These are phyloP conservation scores for Spinibarbus caldwelli DNA, from an alignment of 2,797 vertebrate genomes.

Conservation along the genomic window DNA sequence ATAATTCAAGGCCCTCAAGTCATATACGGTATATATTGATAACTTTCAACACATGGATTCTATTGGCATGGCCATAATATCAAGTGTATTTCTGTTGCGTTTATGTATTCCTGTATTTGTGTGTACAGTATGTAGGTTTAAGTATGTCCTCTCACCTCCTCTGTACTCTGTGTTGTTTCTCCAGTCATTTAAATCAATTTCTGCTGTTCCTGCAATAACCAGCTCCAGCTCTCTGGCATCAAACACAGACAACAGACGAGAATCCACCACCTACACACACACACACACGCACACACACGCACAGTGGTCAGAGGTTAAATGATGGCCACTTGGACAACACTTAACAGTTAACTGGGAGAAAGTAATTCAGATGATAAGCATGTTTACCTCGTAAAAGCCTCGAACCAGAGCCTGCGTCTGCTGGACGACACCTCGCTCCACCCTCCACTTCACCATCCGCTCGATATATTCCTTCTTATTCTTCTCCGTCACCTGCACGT, in stretches of 20 bases:
- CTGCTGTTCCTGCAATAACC: constrained; percentile 88
- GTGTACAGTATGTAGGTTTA: background rate
- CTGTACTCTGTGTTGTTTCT: constrained; percentile 88
- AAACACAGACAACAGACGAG: constrained; percentile 88
- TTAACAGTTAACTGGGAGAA: background rate
- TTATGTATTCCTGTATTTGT: background rate
- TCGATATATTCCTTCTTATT: constrained; percentile 92
- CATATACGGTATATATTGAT: no score
- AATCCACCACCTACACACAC: constrained; percentile 84
- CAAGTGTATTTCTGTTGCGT: no score
- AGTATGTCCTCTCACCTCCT: constrained; percentile 77
- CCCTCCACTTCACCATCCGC: constrained; percentile 89
- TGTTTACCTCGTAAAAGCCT: constrained; percentile 87
- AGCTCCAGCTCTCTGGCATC: constrained; percentile 88
- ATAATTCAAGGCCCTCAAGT: no score
- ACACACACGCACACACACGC: background rate
- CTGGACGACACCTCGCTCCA: constrained; percentile 87
- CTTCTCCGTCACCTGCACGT: constrained; percentile 87
- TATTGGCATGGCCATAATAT: background rate
- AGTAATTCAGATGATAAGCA: background rate
- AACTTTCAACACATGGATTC: no score
- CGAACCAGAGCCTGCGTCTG: constrained; percentile 87
- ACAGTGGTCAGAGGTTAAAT: constrained; percentile 3
- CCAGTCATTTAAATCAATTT: constrained; percentile 90
- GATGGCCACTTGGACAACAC: background rate